These are phyloP conservation scores for Tympanuchus pallidicinctus DNA, from an alignment of 2,113 vertebrate species.

Conservation along the genomic window DNA sequence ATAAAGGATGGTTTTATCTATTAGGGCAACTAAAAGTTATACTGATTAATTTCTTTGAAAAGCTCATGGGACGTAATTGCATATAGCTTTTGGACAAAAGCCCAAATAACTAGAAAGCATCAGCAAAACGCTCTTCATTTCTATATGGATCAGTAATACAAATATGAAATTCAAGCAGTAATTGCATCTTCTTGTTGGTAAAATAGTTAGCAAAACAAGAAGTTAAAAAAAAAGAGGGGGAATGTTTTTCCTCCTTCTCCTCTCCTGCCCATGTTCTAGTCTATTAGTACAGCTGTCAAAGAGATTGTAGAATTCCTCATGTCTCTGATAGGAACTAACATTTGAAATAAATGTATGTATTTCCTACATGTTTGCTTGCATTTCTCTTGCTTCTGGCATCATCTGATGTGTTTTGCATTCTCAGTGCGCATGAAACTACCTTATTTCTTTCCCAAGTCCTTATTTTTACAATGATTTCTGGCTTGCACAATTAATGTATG, in stretches of 20 bases:
- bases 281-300: background rate
- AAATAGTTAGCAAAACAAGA: background rate
- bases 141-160: background rate
- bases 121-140: background rate
- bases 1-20: background rate
- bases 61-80: background rate
- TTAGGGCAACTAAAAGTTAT: background rate
- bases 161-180: background rate
- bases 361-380: background rate
- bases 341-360: background rate
- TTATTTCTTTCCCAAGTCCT: background rate
- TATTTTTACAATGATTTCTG: background rate
- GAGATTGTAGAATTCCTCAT: background rate
- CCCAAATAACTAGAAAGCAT: background rate
- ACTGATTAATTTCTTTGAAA: background rate
- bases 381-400: background rate
- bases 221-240: fast-evolving
- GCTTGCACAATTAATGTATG: background rate
- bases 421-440: background rate
- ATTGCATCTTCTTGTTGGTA: background rate
- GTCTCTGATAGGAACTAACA: background rate
- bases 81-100: background rate
- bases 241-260: background rate
- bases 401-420: background rate
- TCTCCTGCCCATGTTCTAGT: background rate